Base-by-base conservation (phyloP, 2,888 invertebrate species). In the Dermolepida albohirtum region DNA sequence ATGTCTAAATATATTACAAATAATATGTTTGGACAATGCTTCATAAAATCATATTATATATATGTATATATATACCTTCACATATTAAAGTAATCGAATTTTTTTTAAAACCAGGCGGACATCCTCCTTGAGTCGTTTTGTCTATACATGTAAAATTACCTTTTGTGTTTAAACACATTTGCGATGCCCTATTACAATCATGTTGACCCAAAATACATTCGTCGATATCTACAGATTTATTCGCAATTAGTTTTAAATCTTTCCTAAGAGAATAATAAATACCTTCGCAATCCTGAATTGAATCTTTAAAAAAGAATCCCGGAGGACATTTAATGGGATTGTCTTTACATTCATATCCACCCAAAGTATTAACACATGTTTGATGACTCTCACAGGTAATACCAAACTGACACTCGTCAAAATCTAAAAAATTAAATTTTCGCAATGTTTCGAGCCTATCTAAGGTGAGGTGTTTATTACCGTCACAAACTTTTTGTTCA, bases 101-200 rank as follows among this genome's bases (percentile, higher is more conserved):
- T 71, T 87, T 88, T 74, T 88, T 89, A 77, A 89, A 90, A 1
- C 90, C 90, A 2, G 89, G 87, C 0, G 88, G 85, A 73, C 90
- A 91, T 0, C 86, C 83, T 67, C 79, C 82, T 76, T 87, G 88
- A 14, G 88, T 87, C 4, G 87, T 88, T 76, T 88, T 89, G 74
- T 89, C 87, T 73, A 89, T 87, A 76, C 92, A 92, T 73, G 89
- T 88, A 81, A 89, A 93, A 68, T 86, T 86, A 11, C 93, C 92
- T 72, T 88, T 87, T 0, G 88, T 89, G 80, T 93, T 93, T 75
- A 90, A 85, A 79, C 92, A 93, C 76, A 88, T 84, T 79, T 92
- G 89, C 0, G 88, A 89, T 12, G 87, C 84, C 4, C 86, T 85
- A 76, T 89, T 87, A 78, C 92, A 93, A 76, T 89, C 89, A 75